These are phyloP conservation scores for Crotalus helleri DNA, from an alignment of 2,113 vertebrate genomes.

Conservation along the genomic window DNA sequence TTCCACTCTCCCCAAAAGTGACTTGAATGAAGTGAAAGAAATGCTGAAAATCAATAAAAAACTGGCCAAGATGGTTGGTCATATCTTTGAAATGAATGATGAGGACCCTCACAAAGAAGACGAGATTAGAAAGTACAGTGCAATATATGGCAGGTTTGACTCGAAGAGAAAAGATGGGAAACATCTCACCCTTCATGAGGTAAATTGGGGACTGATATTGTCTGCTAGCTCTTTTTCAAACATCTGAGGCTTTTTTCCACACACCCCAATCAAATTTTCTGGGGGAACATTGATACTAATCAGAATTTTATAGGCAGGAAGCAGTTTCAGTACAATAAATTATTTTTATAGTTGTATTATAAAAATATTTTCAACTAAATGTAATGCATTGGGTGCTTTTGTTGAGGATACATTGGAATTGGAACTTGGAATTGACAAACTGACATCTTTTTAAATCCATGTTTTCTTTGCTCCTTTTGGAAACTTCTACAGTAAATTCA, in stretches of 20 bases:
- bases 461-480: rapidly evolving
- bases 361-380: neutral
- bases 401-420: neutral
- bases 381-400: rapidly evolving
- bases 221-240: neutral
- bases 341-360: neutral
- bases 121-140: constrained; percentile 96
- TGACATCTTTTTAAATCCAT: neutral
- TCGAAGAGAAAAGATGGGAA: constrained; percentile 97
- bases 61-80: constrained; percentile 94
- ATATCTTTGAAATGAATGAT: constrained; percentile 94
- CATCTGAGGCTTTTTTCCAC: rapidly evolving
- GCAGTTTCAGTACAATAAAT: neutral
- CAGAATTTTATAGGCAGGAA: neutral
- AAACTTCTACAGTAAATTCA: neutral
- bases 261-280: rapidly evolving
- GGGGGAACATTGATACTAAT: neutral
- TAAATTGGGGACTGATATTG: constrained; percentile 51
- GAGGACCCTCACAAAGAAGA: constrained; percentile 91
- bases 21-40: constrained; percentile 82
- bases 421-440: neutral
- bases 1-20: constrained; percentile 80
- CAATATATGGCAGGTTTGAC: constrained; percentile 97
- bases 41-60: constrained; percentile 94
- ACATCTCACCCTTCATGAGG: constrained; percentile 95